Evolutionary conservation across 2,797 vertebrate genomes (phyloP), one percentile per base, ranked within the genome.

Genomic region (Oreochromis grahami): DNA sequence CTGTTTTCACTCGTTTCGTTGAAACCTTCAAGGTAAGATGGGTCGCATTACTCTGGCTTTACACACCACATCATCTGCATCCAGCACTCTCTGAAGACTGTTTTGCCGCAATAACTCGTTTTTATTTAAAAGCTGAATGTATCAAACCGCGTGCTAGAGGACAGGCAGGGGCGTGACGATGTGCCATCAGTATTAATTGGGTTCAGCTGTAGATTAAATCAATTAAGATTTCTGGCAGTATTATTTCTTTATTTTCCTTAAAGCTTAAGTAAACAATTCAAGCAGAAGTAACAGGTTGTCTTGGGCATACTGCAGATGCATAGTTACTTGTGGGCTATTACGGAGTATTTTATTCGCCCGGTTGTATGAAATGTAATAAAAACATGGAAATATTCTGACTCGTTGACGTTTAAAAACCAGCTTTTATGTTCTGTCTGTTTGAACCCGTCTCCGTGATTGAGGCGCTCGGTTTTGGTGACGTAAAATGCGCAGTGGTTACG

Each of bases 11-110:
- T 21, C 1, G 17, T 17, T 32, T 6, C 70, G 77, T 79, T 8
- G 7, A 89, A 83, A 8, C 50, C 55, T 19, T 52, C 3, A 94
- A 90, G 94, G 94, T 95, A 92, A 90, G 89, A 34, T 1, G 8
- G 17, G 4, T 4, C 5, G 1, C 4, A 3, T 0, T 2, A 8
- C 29, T 1, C 14, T 36, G 14, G 17, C 11, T 29, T 3, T 74
- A 32, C 26, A 11, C 21, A 15, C 15, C 8, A 52, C 12, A 14
- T 8, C 29, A 21, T 2, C 8, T n/a, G 24, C 12, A 32, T n/a
- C 2, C 15, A 6, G 5, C 7, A 19, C 17, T 36, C 4, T n/a
- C 4, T 4, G 32, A 21, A 2, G 11, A 32, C 45, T n/a, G 6
- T n/a, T 56, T 15, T 7, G 7, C 4, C 4, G 7, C 7, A 29